phyloP scores from a whole-genome alignment of 1,140 invertebrate species.

The Kradibia gibbosae region DNA sequence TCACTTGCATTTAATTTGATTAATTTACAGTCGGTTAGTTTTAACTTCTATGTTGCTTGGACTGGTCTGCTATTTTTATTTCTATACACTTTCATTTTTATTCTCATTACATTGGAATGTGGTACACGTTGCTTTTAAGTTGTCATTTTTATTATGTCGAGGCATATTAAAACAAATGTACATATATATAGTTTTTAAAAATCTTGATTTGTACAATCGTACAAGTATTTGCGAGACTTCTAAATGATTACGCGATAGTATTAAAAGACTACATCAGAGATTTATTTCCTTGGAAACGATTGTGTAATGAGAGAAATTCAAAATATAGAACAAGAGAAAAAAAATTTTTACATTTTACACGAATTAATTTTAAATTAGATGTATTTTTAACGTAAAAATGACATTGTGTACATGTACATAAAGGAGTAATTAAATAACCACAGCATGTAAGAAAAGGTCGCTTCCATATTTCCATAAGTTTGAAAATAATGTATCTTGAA shows the following conservation, averaged over 20 bases:
- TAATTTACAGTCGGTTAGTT: background rate
- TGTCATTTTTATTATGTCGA: background rate
- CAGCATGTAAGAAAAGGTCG: background rate
- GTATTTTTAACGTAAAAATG: background rate
- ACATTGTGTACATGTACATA: background rate
- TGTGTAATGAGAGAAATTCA: too few species aligned
- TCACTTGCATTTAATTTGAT: background rate
- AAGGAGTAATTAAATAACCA: background rate
- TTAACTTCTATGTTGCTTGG: background rate
- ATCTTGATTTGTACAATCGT: too few species aligned
- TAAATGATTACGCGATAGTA: too few species aligned
- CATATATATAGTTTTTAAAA: too few species aligned
- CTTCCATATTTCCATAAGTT: constrained; percentile 3
- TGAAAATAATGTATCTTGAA: background rate
- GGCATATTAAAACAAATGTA: background rate
- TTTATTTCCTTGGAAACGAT: too few species aligned
- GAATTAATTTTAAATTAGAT: constrained; percentile 2
- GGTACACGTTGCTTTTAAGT: background rate
- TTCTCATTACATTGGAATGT: background rate
- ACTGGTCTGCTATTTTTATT: background rate
- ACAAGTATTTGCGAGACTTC: too few species aligned
- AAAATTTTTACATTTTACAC: background rate
- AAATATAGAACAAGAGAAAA: background rate
- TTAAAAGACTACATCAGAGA: too few species aligned
- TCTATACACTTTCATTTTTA: background rate